These are phyloP conservation scores for Lytechinus pictus DNA, from an alignment of 35 echinoderm and acorn worm species.

Conservation along the genomic window DNA sequence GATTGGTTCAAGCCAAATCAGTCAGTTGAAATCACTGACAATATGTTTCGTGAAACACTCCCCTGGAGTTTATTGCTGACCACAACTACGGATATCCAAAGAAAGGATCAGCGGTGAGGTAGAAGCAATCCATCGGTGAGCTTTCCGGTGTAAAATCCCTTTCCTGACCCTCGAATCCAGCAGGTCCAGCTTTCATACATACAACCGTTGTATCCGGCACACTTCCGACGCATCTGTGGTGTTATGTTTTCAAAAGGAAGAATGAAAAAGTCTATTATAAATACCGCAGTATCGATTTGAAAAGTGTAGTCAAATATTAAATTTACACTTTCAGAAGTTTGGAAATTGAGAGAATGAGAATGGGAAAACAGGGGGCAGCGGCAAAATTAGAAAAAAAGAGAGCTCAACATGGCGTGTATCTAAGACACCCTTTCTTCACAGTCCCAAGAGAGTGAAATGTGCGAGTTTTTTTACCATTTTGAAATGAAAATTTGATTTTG, in stretches of 20 bases:
- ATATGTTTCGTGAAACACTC: too few relatives aligned
- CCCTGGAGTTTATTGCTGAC: background rate
- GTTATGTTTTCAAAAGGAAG: background rate
- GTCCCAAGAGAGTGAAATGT: too few relatives aligned
- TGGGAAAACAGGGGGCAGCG: too few relatives aligned
- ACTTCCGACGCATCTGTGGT: constrained; percentile 33
- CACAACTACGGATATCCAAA: constrained; percentile 30
- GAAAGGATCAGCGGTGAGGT: constrained; percentile 25
- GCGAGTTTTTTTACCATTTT: too few relatives aligned
- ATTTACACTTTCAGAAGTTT: too few relatives aligned
- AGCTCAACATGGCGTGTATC: too few relatives aligned
- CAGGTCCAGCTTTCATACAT: constrained; percentile 47
- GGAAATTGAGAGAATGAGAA: too few relatives aligned
- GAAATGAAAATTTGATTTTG: too few relatives aligned
- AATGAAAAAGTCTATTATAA: background rate
- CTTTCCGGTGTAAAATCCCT: constrained; percentile 26
- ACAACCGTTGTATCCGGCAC: constrained; percentile 38
- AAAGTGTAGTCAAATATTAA: background rate
- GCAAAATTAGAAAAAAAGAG: too few relatives aligned
- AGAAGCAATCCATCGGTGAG: background rate
- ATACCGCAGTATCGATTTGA: background rate
- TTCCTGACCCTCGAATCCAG: constrained; percentile 31
- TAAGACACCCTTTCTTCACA: too few relatives aligned
- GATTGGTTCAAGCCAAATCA: too few relatives aligned
- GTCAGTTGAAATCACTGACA: too few relatives aligned